These are phyloP conservation scores for Muscicapa comitata DNA, from an alignment of 2,797 vertebrate genomes.

Conservation along the genomic window DNA sequence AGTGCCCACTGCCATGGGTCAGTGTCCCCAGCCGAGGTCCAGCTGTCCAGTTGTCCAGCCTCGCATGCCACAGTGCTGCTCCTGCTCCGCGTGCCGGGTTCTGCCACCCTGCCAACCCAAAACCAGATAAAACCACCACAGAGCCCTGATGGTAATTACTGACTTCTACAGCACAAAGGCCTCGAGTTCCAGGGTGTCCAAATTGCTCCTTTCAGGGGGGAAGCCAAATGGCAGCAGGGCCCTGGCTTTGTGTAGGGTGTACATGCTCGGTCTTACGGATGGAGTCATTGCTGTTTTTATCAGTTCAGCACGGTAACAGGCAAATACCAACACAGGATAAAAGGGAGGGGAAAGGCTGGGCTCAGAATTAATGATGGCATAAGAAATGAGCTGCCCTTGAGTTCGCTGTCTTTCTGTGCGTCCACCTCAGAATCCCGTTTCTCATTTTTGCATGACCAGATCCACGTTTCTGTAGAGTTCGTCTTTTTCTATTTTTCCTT, in stretches of 20 bases:
- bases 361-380: not conserved
- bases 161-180: not conserved
- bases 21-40: not conserved
- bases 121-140: not conserved
- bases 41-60: conserved; percentile 45
- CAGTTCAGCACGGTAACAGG: not conserved
- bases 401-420: conserved; percentile 14
- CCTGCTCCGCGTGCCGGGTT: conserved; percentile 1
- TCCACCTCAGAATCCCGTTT: not conserved
- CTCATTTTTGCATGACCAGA: not conserved
- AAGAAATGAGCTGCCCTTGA: conserved; percentile 30
- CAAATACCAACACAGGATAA: not conserved
- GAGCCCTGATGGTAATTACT: not conserved
- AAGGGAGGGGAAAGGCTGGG: conserved; percentile 45
- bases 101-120: not conserved
- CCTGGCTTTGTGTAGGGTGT: not conserved
- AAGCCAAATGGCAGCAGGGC: not conserved
- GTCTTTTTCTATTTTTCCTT: conserved; percentile 47
- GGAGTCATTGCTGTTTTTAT: not conserved
- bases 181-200: not conserved
- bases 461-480: conserved; percentile 41
- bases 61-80: conserved; percentile 77
- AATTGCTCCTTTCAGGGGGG: not conserved
- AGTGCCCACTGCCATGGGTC: no score
- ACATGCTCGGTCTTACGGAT: fast-evolving